Percentiles rank a stretch among this genome's conserved stretches.
Conservation (phyloP, 2,797 vertebrate species). For the Craterocephalus amniculus region DNA sequence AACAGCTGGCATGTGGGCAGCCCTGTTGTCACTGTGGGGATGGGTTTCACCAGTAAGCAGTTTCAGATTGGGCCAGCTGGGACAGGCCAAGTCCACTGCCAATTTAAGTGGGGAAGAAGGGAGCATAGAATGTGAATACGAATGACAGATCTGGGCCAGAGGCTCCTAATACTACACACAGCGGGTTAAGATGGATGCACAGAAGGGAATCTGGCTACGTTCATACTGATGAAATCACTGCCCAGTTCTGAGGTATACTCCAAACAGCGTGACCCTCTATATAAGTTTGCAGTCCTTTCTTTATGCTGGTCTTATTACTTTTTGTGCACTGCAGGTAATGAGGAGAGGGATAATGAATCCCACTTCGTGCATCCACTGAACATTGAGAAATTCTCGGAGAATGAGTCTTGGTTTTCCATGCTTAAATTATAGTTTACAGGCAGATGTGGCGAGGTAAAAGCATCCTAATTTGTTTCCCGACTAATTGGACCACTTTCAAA, state of each 20-base stretch:
- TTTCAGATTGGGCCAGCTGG: conserved; percentile 70
- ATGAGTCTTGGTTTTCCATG: conserved; percentile 18
- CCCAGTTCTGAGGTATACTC: conserved; percentile 11
- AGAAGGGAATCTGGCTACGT: conserved; percentile 40
- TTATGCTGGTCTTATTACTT: conserved; percentile 20
- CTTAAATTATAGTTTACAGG: neutral
- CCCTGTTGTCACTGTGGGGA: conserved; percentile 60
- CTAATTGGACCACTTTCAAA: neutral
- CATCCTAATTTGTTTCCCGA: neutral
- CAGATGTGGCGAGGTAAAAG: neutral
- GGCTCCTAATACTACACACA: conserved; percentile 47
- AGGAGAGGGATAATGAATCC: conserved; percentile 24
- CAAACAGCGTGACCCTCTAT: conserved; percentile 14
- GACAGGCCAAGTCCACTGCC: conserved; percentile 63
- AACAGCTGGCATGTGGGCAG: conserved; percentile 64
- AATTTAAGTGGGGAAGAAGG: conserved; percentile 70
- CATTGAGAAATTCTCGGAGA: conserved; percentile 17
- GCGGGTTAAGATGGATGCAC: conserved; percentile 54
- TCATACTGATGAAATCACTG: conserved; percentile 45
- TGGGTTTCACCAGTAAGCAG: conserved; percentile 73
- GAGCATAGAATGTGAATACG: conserved; percentile 66
- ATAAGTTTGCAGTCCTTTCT: conserved; percentile 11
- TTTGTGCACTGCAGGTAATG: conserved; percentile 9
- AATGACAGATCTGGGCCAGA: conserved; percentile 74
- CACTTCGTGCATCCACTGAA: neutral